Conservation (phyloP, 2,888 invertebrate genomes). For the Volucella inanis region DNA sequence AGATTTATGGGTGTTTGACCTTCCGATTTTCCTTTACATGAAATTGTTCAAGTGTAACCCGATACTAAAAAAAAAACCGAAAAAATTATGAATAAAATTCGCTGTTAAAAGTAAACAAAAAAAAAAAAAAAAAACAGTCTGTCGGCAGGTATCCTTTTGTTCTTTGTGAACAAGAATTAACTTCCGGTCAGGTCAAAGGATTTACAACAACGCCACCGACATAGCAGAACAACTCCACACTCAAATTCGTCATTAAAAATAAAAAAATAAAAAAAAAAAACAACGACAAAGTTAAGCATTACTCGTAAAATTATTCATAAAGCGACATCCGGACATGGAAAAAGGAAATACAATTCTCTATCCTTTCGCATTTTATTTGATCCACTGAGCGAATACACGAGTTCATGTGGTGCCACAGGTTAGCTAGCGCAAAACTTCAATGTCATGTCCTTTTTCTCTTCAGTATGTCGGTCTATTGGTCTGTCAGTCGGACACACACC, state of each 20-base stretch:
- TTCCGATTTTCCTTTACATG: too few species aligned
- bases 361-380: slow-evolving; percentile 48
- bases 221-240: background rate
- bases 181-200: slow-evolving; percentile 54
- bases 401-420: slow-evolving; percentile 30
- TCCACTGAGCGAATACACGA: slow-evolving; percentile 18
- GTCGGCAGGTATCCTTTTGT: background rate
- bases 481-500: slow-evolving; percentile 28
- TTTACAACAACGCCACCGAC: slow-evolving; percentile 17
- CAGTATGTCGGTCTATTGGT: background rate
- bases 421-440: slow-evolving; percentile 40
- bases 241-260: slow-evolving; percentile 14
- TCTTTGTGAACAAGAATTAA: background rate
- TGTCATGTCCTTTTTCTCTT: slow-evolving; percentile 23
- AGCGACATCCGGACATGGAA: slow-evolving; percentile 55
- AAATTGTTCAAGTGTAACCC: too few species aligned
- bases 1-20: too few species aligned
- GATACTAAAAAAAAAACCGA: too few species aligned
- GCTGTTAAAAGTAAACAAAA: background rate
- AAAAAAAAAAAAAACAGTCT: background rate
- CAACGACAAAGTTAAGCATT: background rate
- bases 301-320: slow-evolving; percentile 20
- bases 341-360: slow-evolving; percentile 37
- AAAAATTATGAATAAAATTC: too few species aligned
- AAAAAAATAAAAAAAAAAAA: slow-evolving; percentile 10